Percentiles rank a stretch among this genome's conserved stretches.
Evolutionary conservation across 1,140 invertebrate genomes (phyloP).

Genomic region (Glomeris maerens): DNA sequence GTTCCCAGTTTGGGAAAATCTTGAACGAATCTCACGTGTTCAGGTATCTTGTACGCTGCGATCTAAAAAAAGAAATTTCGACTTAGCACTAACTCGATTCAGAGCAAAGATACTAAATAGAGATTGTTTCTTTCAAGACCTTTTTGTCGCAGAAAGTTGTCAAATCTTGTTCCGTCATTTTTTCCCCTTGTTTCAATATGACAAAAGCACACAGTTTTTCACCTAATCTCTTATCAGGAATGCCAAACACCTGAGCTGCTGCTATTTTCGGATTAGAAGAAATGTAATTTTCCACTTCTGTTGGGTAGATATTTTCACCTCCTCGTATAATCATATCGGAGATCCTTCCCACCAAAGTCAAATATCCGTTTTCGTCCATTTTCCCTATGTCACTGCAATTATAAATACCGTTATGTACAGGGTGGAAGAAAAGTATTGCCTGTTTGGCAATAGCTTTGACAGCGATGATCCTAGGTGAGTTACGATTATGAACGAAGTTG

Average conservation of each 20-base stretch:
- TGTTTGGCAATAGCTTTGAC: too few relatives aligned
- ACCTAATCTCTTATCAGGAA: conserved; percentile 40
- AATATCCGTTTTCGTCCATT: conserved; percentile 38
- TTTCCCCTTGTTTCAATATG: conserved; percentile 32
- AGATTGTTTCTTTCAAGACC: conserved; percentile 24
- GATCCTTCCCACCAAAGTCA: conserved; percentile 36
- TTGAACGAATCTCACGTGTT: conserved; percentile 37
- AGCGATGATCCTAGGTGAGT: background rate
- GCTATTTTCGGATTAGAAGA: conserved; percentile 35
- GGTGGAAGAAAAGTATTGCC: too few relatives aligned
- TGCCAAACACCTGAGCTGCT: conserved; percentile 36
- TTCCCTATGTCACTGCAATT: conserved; percentile 35
- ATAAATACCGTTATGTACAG: too few relatives aligned
- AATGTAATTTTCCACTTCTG: conserved; percentile 40
- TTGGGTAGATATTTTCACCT: conserved; percentile 42
- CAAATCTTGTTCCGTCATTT: conserved; percentile 42
- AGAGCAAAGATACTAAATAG: too few relatives aligned
- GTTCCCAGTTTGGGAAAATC: conserved; percentile 39
- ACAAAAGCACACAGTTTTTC: conserved; percentile 44
- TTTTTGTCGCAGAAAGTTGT: conserved; percentile 45
- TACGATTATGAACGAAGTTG: background rate
- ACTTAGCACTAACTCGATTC: background rate
- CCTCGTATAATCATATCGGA: conserved; percentile 44
- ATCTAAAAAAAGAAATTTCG: conserved; percentile 29
- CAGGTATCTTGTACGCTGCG: conserved; percentile 39